A percentile compares a stretch with the other conserved stretches of the same genome.
Conservation (phyloP, 2,113 vertebrate genomes). For the Xenotilapia flavipinnis region DNA sequence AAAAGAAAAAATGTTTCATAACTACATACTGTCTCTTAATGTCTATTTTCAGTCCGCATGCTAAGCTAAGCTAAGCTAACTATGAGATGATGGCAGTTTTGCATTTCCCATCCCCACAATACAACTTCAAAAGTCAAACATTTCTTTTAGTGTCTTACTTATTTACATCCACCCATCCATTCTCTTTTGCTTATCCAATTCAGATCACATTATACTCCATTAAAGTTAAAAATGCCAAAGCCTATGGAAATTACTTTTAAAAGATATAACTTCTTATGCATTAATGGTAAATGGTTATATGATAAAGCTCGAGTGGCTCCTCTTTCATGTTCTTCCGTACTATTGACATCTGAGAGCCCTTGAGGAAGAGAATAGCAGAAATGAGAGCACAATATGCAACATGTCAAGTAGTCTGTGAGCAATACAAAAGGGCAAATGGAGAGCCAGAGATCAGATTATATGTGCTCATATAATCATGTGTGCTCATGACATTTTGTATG, state of each 20-base stretch:
- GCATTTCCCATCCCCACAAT: not conserved
- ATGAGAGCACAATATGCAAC: slow-evolving; percentile 37
- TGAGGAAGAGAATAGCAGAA: not conserved
- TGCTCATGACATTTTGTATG: not conserved
- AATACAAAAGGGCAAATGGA: slow-evolving; percentile 13
- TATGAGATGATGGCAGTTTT: not conserved
- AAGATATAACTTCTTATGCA: not conserved
- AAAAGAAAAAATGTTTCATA: not conserved
- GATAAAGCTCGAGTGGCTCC: not conserved
- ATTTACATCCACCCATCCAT: not conserved
- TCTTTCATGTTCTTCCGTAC: not conserved
- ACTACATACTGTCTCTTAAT: not conserved
- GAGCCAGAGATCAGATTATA: slow-evolving; percentile 7
- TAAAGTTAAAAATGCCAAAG: not conserved
- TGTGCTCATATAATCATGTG: not conserved
- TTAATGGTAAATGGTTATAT: not conserved
- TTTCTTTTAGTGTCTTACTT: not conserved
- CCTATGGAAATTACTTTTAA: not conserved
- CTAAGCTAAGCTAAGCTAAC: not conserved
- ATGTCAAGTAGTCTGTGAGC: slow-evolving; percentile 26
- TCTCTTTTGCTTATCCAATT: not conserved
- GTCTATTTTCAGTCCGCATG: not conserved
- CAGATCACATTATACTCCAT: not conserved
- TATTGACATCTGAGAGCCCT: slow-evolving; percentile 18
- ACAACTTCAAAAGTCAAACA: not conserved